Conservation (phyloP, 2,797 vertebrate species). For the Anomalospiza imberbis region DNA sequence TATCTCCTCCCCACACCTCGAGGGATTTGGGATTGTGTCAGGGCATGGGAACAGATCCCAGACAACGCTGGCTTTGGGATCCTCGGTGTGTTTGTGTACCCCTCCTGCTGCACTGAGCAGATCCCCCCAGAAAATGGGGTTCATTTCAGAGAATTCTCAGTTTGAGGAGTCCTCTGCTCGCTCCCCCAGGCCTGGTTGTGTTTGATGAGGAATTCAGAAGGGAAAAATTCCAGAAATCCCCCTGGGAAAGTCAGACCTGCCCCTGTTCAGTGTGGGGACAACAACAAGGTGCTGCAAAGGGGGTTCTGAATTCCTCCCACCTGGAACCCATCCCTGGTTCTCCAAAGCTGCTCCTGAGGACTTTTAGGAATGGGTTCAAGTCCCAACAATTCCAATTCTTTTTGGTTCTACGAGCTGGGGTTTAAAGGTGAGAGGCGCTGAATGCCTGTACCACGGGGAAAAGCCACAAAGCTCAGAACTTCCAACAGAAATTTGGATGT, state of each 20-base stretch:
- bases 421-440: neutral
- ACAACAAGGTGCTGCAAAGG: neutral
- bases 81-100: neutral
- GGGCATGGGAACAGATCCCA: neutral
- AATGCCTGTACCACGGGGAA: neutral
- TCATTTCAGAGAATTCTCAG: fast-evolving
- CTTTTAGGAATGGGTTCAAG: neutral
- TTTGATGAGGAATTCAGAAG: neutral
- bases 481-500: neutral
- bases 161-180: neutral
- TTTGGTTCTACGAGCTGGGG: neutral
- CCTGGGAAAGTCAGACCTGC: neutral
- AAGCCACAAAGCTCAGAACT: neutral
- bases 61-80: neutral
- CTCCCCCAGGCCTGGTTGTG: neutral
- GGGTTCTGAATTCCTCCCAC: neutral
- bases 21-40: neutral
- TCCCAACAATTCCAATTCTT: neutral
- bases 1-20: fast-evolving
- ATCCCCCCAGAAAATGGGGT: fast-evolving
- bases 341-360: neutral
- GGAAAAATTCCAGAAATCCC: neutral
- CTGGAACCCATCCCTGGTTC: neutral
- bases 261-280: neutral
- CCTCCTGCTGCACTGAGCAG: neutral